Evolutionary conservation across 2,888 invertebrate species (phyloP), one percentile per base, ranked within the genome.

Genomic region (Aphodius sticticus): DNA sequence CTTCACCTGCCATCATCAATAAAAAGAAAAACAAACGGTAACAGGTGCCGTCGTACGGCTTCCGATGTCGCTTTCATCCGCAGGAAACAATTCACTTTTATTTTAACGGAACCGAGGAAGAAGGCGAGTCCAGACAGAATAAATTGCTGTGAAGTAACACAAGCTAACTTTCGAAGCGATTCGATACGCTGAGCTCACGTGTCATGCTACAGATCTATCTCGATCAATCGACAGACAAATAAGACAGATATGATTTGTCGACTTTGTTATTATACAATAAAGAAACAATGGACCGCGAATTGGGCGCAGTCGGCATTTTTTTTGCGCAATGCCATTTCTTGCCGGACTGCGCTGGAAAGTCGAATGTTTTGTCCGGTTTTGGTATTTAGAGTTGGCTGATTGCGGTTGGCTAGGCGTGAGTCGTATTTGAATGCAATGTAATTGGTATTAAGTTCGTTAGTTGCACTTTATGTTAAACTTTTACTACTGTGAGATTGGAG

Each of bases 51-150:
- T 53, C 53, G 53, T 53, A 53, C 53, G 53, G 53, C 12, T 53
- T 53, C 53, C 53, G 53, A 53, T 53, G 53, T 53, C 53, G 53
- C 53, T 53, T 53, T 53, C 53, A 53, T 53, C 53, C 53, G 53
- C 53, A 53, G 53, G 53, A 53, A 53, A 53, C 53, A 12, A 53
- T 53, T 53, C 53, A 53, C 53, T 53, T 53, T 53, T 53, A 53
- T 2, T 53, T 53, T 53, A 53, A 53, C 53, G 53, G 53, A 53
- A 53, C 53, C 53, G 53, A 53, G 12, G 53, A 53, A 53, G 53
- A 53, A 53, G 53, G 53, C 7, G 53, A 53, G 53, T 53, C 53
- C 53, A 53, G 53, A 53, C 53, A 5, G 53, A 53, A 53, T 53
- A 53, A 53, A 53, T 53, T 53, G 53, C 53, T 12, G 53, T 53